Conservation (phyloP, 2,888 invertebrate species). For the Zeuzera pyrina region DNA sequence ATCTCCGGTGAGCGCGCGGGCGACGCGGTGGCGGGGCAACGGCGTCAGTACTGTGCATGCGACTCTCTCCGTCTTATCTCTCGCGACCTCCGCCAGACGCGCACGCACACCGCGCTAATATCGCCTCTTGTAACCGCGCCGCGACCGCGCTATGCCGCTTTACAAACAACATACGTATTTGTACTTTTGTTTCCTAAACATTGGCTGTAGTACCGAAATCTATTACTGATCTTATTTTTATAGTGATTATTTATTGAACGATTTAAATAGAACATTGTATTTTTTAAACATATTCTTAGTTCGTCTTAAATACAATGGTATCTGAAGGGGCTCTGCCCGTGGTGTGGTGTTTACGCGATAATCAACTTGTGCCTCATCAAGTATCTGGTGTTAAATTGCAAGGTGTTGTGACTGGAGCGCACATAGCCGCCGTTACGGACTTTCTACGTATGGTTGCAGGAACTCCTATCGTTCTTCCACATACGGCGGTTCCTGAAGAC, state of each 20-base stretch:
- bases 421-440: conserved; percentile 77
- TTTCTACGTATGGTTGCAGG: conserved; percentile 77
- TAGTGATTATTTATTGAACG: conserved; percentile 3
- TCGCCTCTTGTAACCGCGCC: conserved; percentile 41
- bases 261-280: neutral
- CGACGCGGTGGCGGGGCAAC: conserved; percentile 39
- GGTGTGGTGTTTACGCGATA: conserved; percentile 79
- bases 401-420: conserved; percentile 76
- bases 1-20: conserved; percentile 48
- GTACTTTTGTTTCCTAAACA: conserved; percentile 42
- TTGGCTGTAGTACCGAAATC: conserved; percentile 48
- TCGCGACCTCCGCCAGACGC: conserved; percentile 71
- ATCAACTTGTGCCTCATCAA: conserved; percentile 78
- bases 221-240: conserved; percentile 32
- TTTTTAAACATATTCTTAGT: neutral
- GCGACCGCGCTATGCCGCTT: conserved; percentile 59
- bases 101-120: conserved; percentile 58
- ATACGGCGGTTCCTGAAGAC: conserved; percentile 51
- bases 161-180: conserved; percentile 39
- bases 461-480: conserved; percentile 74
- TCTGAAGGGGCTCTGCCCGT: conserved; percentile 75
- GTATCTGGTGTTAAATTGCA: conserved; percentile 78
- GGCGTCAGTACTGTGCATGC: conserved; percentile 45
- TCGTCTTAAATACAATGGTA: conserved; percentile 62
- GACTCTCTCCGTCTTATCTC: conserved; percentile 72